Evolutionary conservation across 2,797 vertebrate species (phyloP).

Genomic region (Myotis findleyi): DNA sequence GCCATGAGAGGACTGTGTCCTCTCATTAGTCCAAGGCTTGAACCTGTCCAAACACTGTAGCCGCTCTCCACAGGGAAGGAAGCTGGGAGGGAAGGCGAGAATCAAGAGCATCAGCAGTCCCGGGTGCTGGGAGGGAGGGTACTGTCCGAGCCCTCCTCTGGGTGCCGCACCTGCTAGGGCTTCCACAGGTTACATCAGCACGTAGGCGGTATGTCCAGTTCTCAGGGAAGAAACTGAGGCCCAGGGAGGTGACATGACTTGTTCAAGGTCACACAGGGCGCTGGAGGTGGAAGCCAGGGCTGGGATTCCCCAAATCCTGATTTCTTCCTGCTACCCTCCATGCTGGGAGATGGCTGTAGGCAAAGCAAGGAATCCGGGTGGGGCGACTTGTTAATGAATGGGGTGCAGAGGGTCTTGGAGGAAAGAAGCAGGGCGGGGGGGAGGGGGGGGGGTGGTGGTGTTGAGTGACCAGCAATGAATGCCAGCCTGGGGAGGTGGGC

Average conservation of each 20-base stretch:
- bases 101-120: accelerated
- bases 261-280: background rate
- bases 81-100: background rate
- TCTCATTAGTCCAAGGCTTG: too few species aligned
- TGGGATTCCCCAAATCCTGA: background rate
- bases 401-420: background rate
- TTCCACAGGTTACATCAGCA: accelerated
- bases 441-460: accelerated
- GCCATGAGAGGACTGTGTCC: too few species aligned
- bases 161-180: background rate
- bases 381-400: too few species aligned
- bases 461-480: background rate
- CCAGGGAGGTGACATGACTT: background rate
- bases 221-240: background rate
- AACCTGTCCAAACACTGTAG: too few species aligned
- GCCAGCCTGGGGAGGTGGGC: background rate
- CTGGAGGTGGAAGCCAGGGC: background rate
- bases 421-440: background rate
- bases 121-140: background rate
- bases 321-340: background rate
- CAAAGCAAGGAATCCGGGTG: background rate
- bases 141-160: background rate
- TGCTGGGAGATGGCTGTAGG: background rate
- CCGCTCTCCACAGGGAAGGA: background rate
- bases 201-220: background rate